Evolutionary conservation across 2,888 invertebrate genomes (phyloP), one percentile per base, ranked within the genome.

Genomic region (Coelopa pilipes): DNA sequence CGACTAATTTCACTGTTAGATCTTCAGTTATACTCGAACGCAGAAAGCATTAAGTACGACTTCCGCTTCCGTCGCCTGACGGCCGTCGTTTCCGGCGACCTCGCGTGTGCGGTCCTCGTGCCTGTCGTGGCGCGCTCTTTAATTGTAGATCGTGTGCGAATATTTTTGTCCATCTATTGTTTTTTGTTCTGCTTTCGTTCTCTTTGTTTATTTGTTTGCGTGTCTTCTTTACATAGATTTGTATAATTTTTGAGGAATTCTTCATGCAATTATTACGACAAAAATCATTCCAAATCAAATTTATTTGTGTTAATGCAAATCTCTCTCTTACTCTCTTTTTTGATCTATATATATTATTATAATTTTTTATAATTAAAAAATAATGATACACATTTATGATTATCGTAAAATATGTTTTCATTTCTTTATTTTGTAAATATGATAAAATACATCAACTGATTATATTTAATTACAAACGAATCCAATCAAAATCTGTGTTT

Each of bases 381-480:
- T 11, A 13, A 21, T 1, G 9, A 69, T 34, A 57, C 13, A 57
- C 15, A 45, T 69, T 57, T 59, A 55, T 34, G 34, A 68, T n/a
- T 46, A 62, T 24, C 46, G 13, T 55, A 21, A 50, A 24, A 57
- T 46, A 69, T 59, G 59, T 69, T 59, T 45, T 69, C 19, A 69
- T 71, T 69, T 53, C 46, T 71, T 71, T 65, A 55, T 65, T 55
- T 65, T 71, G 71, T 71, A 71, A 71, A 71, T 71, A 71, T 59
- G 55, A 55, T 55, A 47, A 63, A 70, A 65, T 65, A 71, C 73
- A 75, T 45, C 66, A 74, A 76, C 76, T 78, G 78, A 77, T 78
- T 76, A 77, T 75, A 76, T 77, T 77, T 76, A 78, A 77, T 63
- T 63, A 65, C 55, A 19, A 34, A 34, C 2, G 21, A 53, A 53